Evolutionary conservation across 2,797 vertebrate species (phyloP), one percentile per base, ranked within the genome.

Genomic region (Spheniscus humboldti): DNA sequence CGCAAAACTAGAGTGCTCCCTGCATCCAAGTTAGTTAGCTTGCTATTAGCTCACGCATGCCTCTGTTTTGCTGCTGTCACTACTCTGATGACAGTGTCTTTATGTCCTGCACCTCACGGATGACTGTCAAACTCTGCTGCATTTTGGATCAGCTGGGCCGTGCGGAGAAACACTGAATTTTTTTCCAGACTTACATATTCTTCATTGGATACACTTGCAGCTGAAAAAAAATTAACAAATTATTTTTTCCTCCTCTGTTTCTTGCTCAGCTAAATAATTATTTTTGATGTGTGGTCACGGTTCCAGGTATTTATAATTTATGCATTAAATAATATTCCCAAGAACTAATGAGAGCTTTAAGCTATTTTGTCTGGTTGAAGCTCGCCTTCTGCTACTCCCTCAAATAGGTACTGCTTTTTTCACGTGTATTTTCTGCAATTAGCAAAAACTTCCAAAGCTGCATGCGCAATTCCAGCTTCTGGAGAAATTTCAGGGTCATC

Each of bases 391-490:
- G 35, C 43, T 37, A 3, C 39, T 43, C 23, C n/a, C 25, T 17
- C 4, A 28, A 66, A 31, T 2, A 63, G 39, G 19, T 59, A 0
- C 47, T 19, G 35, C 27, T 52, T 64, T 82, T 88, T 16, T n/a
- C 11, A 1, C 4, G 6, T 1, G 1, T 13, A 18, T 78, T 48
- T 53, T 87, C 33, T 50, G 35, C 39, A 18, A 5, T 1, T 27
- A 18, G n/a, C 41, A 82, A 59, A 73, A 59, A 1, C 31, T 79
- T 59, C 9, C 28, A 14, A 24, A 57, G 31, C 25, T 37, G 11
- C 19, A 9, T 24, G 37, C 0, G 0, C 2, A 4, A 15, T 10
- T 16, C 28, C 45, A 45, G 41, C 14, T 25, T 37, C 60, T 41
- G 66, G 3, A 73, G 67, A 3, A 45, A 15, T 7, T 5, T 31